phyloP scores from a whole-genome alignment of 2,113 vertebrate species.

The Elephas maximus region DNA sequence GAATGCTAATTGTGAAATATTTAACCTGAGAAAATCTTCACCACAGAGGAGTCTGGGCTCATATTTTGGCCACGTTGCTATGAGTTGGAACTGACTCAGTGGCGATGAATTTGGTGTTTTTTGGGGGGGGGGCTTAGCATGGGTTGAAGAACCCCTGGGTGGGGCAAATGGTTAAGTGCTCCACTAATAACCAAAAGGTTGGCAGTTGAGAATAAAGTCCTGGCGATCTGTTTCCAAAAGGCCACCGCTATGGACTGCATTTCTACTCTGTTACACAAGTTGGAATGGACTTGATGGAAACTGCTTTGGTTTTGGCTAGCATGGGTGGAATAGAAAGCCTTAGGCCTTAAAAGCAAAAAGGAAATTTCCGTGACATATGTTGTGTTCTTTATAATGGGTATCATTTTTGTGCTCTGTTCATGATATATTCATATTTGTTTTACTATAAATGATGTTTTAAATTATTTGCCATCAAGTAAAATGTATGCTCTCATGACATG shows the following conservation, averaged over 20 bases:
- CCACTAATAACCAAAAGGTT: background rate
- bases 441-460: background rate
- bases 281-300: background rate
- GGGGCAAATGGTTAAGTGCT: background rate
- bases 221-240: background rate
- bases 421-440: background rate
- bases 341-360: background rate
- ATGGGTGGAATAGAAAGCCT: background rate
- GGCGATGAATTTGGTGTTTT: too few species aligned
- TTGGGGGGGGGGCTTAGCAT: background rate
- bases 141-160: background rate
- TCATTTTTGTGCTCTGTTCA: background rate
- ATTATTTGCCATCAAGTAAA: constrained; percentile 6
- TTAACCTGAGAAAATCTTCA: background rate
- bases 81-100: too few species aligned
- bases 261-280: background rate
- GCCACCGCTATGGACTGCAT: background rate
- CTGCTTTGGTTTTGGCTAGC: background rate
- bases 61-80: background rate
- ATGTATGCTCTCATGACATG: background rate
- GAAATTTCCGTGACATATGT: background rate
- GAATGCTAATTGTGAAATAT: background rate
- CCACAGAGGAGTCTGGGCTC: background rate
- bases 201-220: background rate
- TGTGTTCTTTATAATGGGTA: background rate